Percentiles rank a stretch among this genome's conserved stretches.
Conservation (phyloP, 2,888 invertebrate species). For the Plebejus argus region DNA sequence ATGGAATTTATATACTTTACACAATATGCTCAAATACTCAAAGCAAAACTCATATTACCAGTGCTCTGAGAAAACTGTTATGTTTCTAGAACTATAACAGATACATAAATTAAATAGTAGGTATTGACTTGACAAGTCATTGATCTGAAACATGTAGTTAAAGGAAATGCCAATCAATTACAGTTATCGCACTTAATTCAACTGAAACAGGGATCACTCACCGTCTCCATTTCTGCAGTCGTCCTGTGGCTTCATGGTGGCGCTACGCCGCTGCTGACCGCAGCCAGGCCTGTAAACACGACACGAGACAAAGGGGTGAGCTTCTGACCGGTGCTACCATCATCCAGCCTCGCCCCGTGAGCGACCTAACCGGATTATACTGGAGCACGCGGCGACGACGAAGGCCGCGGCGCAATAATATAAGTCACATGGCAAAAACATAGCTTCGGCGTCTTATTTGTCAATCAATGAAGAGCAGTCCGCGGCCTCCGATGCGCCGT, state of each 20-base stretch:
- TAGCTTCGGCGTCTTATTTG: constrained; percentile 36
- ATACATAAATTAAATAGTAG: constrained; percentile 3
- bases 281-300: constrained; percentile 38
- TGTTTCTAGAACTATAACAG: not conserved
- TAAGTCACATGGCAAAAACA: constrained; percentile 39
- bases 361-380: constrained; percentile 52
- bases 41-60: not conserved
- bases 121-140: not conserved
- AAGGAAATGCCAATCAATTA: not conserved
- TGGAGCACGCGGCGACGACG: constrained; percentile 47
- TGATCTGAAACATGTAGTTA: not conserved
- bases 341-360: constrained; percentile 40
- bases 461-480: constrained; percentile 32
- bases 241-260: constrained; percentile 60
- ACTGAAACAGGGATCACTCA: constrained; percentile 46
- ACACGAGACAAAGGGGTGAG: constrained; percentile 35
- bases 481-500: constrained; percentile 32
- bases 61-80: not conserved
- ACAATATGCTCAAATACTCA: not conserved
- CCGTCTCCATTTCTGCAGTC: constrained; percentile 64
- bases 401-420: constrained; percentile 42
- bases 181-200: not conserved
- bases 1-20: not conserved
- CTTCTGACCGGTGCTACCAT: constrained; percentile 29
- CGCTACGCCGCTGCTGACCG: constrained; percentile 35